Conservation (phyloP, 2,888 invertebrate genomes). For the Eristalinus aeneus region DNA sequence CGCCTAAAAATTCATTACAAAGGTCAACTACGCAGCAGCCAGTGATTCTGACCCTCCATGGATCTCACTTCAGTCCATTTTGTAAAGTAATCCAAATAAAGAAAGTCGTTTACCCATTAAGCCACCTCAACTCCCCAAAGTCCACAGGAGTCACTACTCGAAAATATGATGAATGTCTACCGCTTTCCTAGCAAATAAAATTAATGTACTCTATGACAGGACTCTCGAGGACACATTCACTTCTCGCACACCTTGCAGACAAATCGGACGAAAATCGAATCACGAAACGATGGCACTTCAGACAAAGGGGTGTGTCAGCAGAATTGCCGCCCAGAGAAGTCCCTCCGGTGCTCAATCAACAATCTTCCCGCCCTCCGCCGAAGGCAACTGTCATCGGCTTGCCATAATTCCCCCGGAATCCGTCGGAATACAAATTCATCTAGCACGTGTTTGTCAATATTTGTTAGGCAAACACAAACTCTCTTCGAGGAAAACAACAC, state of each 20-base stretch:
- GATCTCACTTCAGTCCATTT: too few relatives aligned
- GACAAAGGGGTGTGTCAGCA: background rate
- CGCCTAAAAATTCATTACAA: too few relatives aligned
- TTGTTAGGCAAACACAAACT: background rate
- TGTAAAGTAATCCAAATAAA: too few relatives aligned
- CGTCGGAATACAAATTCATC: background rate
- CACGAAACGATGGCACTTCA: background rate
- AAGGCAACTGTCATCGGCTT: background rate
- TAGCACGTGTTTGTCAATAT: constrained; percentile 1
- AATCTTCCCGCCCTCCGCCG: background rate
- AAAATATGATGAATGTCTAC: too few relatives aligned
- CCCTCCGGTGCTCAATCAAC: background rate
- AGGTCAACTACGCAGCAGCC: too few relatives aligned
- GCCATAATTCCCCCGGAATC: background rate
- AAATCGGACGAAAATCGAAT: background rate
- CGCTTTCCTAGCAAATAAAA: too few relatives aligned
- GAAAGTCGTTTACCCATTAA: too few relatives aligned
- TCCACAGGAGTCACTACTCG: too few relatives aligned
- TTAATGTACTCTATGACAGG: too few relatives aligned
- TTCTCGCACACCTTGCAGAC: background rate
- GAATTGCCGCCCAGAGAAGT: background rate
- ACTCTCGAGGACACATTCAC: too few relatives aligned
- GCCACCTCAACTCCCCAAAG: too few relatives aligned
- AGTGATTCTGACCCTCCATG: too few relatives aligned
- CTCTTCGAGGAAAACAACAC: background rate